Evolutionary conservation across 2,888 invertebrate genomes (phyloP), one percentile per base, ranked within the genome.

Genomic region (Eupithecia vulgata): DNA sequence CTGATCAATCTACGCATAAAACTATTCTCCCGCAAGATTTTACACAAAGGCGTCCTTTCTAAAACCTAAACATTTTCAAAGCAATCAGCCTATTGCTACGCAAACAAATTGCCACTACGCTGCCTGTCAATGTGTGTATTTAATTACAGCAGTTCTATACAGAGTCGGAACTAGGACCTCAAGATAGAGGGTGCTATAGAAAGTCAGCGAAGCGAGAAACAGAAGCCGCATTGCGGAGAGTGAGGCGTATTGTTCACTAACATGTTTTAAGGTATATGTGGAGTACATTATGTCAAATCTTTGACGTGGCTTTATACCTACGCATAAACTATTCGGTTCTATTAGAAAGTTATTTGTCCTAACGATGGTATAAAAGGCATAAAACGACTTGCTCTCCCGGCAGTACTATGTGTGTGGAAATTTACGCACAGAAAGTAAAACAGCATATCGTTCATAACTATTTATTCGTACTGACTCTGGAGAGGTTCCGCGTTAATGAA

Each of bases 111-210:
- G 57, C 68, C 64, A 37, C 34, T 65, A 25, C 21, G 15, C 7
- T 15, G 40, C 61, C 40, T 40, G 65, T 40, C 65, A 59, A 57
- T 68, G 68, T 72, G 72, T 68, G 67, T 68, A 45, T 72, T 65
- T 72, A 72, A 72, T 72, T 72, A 72, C 68, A 64, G 72, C 65
- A 68, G 65, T 65, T 68, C 34, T 34, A 13, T 35, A 42, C 65
- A 65, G 72, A 52, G 72, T n/a, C 42, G 72, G n/a, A 57, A 21
- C 21, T 21, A 64, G 67, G 71, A 37, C 68, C 37, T 42, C 21
- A 25, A 65, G 21, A 57, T 4, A 37, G n/a, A 15, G 64, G 37
- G 35, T 21, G 37, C 37, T n/a, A 35, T n/a, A 64, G 4, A 64
- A n/a, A 64, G 35, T n/a, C 64, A 37, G 34, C 34, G 10, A 37